Evolutionary conservation across 2,113 vertebrate genomes (phyloP).

Genomic region (Odocoileus hemionus): DNA sequence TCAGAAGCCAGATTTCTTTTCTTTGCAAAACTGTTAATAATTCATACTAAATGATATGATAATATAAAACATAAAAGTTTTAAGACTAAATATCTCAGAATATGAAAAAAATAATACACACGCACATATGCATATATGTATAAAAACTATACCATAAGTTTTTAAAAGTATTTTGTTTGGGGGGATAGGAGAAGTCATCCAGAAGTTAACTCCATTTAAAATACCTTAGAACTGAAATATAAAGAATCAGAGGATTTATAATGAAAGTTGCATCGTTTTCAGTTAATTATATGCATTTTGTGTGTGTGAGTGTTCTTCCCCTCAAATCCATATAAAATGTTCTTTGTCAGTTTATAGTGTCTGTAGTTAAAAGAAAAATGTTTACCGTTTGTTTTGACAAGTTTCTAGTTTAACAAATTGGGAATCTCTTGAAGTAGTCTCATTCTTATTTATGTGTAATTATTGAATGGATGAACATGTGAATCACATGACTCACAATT

Average conservation of each 20-base stretch:
- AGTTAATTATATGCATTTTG: background rate
- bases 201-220: background rate
- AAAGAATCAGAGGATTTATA: background rate
- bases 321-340: background rate
- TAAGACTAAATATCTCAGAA: background rate
- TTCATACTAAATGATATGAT: background rate
- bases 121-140: background rate
- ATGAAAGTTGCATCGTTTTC: background rate
- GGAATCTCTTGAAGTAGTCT: background rate
- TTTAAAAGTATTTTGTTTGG: background rate
- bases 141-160: background rate
- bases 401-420: background rate
- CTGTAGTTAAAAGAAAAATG: background rate
- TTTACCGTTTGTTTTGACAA: conserved; percentile 8
- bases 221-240: background rate
- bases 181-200: background rate
- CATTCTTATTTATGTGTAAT: background rate
- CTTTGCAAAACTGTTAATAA: background rate
- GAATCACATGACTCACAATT: background rate
- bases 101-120: background rate
- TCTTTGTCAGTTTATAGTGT: background rate
- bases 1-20: background rate
- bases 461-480: background rate
- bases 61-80: background rate
- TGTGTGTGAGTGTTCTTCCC: background rate